Conservation (phyloP, 2,888 invertebrate genomes). For the Ernsta delagoae region DNA sequence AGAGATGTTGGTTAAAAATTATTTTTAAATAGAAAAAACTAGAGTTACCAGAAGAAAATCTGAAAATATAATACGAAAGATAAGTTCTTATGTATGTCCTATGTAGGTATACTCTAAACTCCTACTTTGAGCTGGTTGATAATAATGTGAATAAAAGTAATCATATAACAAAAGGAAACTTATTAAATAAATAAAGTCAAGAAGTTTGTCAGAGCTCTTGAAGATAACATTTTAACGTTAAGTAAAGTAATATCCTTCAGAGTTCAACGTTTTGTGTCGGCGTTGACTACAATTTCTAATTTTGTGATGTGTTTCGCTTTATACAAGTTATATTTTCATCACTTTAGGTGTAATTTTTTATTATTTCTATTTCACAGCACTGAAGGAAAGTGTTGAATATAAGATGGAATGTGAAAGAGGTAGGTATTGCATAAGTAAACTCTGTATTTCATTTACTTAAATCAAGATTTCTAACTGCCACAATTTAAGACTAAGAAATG, state of each 20-base stretch:
- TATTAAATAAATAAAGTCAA: background rate
- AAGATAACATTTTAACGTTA: slow-evolving; percentile 5
- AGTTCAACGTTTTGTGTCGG: background rate
- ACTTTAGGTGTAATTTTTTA: background rate
- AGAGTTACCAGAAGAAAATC: no score
- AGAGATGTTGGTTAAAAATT: no score
- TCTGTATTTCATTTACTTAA: no score
- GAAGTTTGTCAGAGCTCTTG: background rate
- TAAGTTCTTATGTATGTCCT: no score
- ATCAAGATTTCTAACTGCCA: no score
- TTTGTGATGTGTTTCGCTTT: background rate
- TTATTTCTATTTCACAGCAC: background rate
- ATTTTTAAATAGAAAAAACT: no score
- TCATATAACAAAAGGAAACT: background rate
- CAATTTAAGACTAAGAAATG: no score
- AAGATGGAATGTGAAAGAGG: background rate
- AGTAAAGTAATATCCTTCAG: background rate
- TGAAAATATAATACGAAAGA: no score
- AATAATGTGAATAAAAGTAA: background rate
- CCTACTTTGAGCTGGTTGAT: no score
- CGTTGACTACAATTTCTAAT: background rate
- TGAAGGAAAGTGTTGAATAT: background rate
- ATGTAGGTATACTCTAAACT: no score
- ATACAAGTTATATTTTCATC: background rate
- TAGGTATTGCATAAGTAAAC: background rate